These are phyloP conservation scores for Globia sparganii DNA, from an alignment of 2,888 invertebrate species.

Conservation along the genomic window DNA sequence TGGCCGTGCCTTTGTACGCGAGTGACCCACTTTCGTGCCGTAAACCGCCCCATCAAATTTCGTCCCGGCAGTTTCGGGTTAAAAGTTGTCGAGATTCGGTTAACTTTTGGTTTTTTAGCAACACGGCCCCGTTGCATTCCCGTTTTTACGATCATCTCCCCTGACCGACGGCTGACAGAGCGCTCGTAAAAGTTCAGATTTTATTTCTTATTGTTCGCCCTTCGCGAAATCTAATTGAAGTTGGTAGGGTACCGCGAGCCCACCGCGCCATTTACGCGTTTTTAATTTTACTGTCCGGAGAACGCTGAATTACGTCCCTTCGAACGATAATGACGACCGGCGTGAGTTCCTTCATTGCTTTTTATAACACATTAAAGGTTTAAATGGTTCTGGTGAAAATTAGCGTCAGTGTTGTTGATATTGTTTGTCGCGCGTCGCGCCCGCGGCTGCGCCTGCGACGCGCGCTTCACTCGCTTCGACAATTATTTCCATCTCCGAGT, in stretches of 20 bases:
- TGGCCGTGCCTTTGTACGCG: slow-evolving; percentile 69
- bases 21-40: slow-evolving; percentile 85
- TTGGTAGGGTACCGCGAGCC: slow-evolving; percentile 75
- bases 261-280: slow-evolving; percentile 85
- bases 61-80: slow-evolving; percentile 79
- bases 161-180: slow-evolving; percentile 86
- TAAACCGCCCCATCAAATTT: slow-evolving; percentile 86
- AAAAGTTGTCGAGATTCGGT: slow-evolving; percentile 75
- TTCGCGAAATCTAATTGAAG: slow-evolving; percentile 90
- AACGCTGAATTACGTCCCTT: slow-evolving; percentile 83
- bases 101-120: slow-evolving; percentile 83
- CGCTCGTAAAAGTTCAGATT: slow-evolving; percentile 88
- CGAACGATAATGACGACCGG: slow-evolving; percentile 78
- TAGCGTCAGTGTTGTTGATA: slow-evolving; percentile 52
- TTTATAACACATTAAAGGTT: slow-evolving; percentile 84
- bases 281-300: slow-evolving; percentile 86
- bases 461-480: slow-evolving; percentile 13
- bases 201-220: slow-evolving; percentile 90
- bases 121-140: slow-evolving; percentile 87
- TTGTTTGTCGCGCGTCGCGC: slow-evolving; percentile 29
- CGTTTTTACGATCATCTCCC: slow-evolving; percentile 84
- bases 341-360: slow-evolving; percentile 84
- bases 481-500: slow-evolving; percentile 35
- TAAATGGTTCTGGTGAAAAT: slow-evolving; percentile 71
- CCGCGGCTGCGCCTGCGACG: slow-evolving; percentile 1